Evolutionary conservation across 2,113 vertebrate species (phyloP), one percentile per base, ranked within the genome.

Genomic region (Alethe diademata): DNA sequence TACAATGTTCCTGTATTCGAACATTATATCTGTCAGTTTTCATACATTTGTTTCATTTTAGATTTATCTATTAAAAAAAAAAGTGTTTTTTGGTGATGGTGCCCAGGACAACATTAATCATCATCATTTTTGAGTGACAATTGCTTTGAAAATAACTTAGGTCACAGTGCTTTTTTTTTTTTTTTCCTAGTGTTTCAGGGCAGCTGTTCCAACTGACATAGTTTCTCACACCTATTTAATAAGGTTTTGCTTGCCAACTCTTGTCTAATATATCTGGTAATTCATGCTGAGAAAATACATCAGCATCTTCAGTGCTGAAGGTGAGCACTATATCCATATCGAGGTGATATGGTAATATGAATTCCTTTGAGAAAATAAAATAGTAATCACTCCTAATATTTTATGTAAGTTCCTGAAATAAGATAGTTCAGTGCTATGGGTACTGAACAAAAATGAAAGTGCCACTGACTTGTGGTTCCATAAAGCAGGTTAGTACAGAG

Each of bases 401-500:
- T 72, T 26, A 9, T n/a, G 45, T 56, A 72, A 17, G 36, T 64
- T 86, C 40, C 56, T 78, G 57, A 78, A 53, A 33, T 29, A 29
- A 67, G 16, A 47, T 35, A 47, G 28, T 51, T 62, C 53, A 78
- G 48, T 11, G 19, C 19, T 43, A 64, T n/a, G 36, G 25, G 43
- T 53, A 48, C 18, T 5, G 16, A 86, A 60, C 3, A 36, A 78
- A 73, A 91, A 54, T 20, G 35, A n/a, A 62, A 84, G 56, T 33
- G 53, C 20, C 33, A 53, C 45, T 64, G 58, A 69, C 38, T 78
- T 91, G 81, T 53, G 84, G 71, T 87, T 97, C 92, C 57, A 58
- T 31, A 89, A 89, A 53, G 31, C 86, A 96, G 36, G 79, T 86
- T 88, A 89, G 83, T 25, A 88, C 76, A 92, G 53, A 64, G 36